Evolutionary conservation across 2,888 invertebrate genomes (phyloP).

Genomic region (Andrena marginata): DNA sequence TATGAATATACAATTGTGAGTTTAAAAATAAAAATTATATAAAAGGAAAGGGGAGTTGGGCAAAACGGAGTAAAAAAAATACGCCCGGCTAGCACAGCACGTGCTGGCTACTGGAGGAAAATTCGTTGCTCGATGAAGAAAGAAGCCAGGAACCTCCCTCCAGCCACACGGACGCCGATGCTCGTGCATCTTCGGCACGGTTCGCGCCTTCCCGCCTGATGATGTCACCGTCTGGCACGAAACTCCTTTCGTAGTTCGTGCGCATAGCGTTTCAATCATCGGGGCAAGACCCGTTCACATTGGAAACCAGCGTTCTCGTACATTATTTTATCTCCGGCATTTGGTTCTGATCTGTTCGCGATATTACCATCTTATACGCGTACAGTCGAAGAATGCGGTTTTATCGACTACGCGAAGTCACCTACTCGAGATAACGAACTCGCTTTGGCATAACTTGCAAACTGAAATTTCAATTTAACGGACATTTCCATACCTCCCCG

Average conservation of each 20-base stretch:
- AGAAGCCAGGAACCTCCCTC: conserved; percentile 62
- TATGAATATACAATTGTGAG: conserved; percentile 38
- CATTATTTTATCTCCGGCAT: not conserved
- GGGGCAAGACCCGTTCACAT: conserved; percentile 50
- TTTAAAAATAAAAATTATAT: conserved; percentile 43
- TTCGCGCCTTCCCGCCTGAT: conserved; percentile 63
- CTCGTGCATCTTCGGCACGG: conserved; percentile 56
- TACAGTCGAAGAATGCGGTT: not conserved
- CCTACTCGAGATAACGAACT: not conserved
- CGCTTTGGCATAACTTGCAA: not conserved
- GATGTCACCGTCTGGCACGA: conserved; percentile 66
- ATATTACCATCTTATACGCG: not conserved
- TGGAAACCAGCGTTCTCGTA: conserved; percentile 13
- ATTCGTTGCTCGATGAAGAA: conserved; percentile 58
- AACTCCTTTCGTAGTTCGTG: conserved; percentile 52
- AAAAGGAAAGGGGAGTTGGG: conserved; percentile 55
- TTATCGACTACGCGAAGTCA: not conserved
- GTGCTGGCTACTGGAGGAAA: conserved; percentile 80
- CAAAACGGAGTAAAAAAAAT: conserved; percentile 63
- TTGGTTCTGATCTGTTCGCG: not conserved
- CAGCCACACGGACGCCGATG: conserved; percentile 36
- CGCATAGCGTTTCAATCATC: conserved; percentile 53
- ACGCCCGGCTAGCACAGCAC: conserved; percentile 80
- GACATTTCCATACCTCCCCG: not conserved
- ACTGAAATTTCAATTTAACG: not conserved